Base-by-base conservation (phyloP, 2,888 invertebrate species). In the Pristionchus exspectatus region DNA sequence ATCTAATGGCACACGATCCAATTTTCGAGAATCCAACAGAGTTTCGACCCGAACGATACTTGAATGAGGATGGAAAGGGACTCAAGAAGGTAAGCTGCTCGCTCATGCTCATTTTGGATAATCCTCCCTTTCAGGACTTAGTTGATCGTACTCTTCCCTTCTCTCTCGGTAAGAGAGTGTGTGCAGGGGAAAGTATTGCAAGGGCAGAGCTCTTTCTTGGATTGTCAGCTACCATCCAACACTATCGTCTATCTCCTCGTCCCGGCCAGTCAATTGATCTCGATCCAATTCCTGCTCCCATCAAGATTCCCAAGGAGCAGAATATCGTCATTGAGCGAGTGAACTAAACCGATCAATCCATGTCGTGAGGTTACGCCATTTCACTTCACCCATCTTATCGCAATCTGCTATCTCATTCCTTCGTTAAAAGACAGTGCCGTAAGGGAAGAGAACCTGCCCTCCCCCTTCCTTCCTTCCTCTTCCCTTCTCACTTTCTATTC, bases 401-500 rank as follows among this genome's bases (percentile, higher is more conserved):
- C 77, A 44, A 10, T n/a, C 77, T 44, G 44, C 72, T 44, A 77
- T 77, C 77, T 77, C 24, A 33, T 24, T 33, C 5, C 44, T 77
- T 21, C 38, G 5, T 30, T 14, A 9, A 74, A 74, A 38, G 44
- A n/a, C 77, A 77, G 44, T 77, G 77, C 77, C 77, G 14, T 30
- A 72, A 16, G 72, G 72, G 77, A 24, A 77, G 77, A 44, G 77
- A 77, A 77, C 77, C 77, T 77, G 77, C 77, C 77, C 77, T 33
- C 30, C 24, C 33, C 74, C n/a, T 24, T 5, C 14, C 38, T 74
- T 27, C 33, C 74, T 74, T 30, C 74, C 74, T 69, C 69, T 27
- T 27, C 69, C 74, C 16, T 74, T 77, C 77, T 77, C 77, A 77
- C 77, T 77, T 77, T 77, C 77, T 44, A 77, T 33, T 33, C 77